Evolutionary conservation across 2,888 invertebrate genomes (phyloP), one percentile per base, ranked within the genome.

Genomic region (Cactoblastis cactorum): DNA sequence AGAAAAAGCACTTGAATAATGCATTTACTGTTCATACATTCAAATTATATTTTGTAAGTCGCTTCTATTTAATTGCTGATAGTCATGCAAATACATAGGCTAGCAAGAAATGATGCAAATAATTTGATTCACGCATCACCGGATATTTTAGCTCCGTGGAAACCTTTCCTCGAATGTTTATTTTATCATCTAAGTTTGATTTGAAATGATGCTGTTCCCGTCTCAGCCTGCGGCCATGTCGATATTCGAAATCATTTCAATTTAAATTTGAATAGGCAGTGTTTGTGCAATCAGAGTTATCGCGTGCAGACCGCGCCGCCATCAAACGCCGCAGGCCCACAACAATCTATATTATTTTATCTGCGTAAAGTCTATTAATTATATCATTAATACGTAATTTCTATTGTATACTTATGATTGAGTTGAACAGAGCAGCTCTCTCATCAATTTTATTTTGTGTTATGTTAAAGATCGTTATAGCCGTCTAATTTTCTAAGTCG

Each of bases 241-340:
- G 9, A 28, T 6, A 28, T 28, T 28, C 28, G 8, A 28, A 28
- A 28, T 71, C 71, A 70, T 4, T 28, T 65, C 63, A 66, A 66
- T 70, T 65, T 65, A 55, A n/a, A 74, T 73, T 72, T 74, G 68
- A 71, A 75, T 74, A 63, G 54, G 51, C 69, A 67, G 64, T 69
- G 65, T 69, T 76, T 75, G 61, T 67, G 69, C 72, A 78, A 76
- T 76, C 74, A 69, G 66, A 70, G 67, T 64, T 62, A 63, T 71
- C 71, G 71, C 69, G 68, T 73, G 74, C 69, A 65, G 57, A 65
- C 67, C 65, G 66, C 67, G 66, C 67, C 63, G 68, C 69, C n/a
- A 39, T 19, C 28, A 28, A 28, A 43, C 1, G 43, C 24, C 43
- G 67, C 71, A 68, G 65, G 65, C 62, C 67, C 53, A 46, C 61